Base-by-base conservation (phyloP, 2,113 vertebrate genomes). In the Oplegnathus fasciatus region DNA sequence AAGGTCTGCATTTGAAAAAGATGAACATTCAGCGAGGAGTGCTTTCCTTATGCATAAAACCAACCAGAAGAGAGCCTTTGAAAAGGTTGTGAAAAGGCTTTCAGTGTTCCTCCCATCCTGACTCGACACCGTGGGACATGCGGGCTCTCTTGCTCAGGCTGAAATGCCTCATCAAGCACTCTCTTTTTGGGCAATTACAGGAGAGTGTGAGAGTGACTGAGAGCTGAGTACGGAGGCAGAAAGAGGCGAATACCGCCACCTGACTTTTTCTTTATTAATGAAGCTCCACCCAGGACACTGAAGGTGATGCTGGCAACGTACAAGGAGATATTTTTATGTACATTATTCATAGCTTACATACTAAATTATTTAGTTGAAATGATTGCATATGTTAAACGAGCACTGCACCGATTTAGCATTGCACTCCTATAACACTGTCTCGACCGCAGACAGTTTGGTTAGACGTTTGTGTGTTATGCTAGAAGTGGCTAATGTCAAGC, bases 41-140 rank as follows among this genome's bases (percentile, higher is more conserved):
- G 60, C 26, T 70, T 69, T 67, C 65, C 40, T 55, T 26, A 48
- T 60, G 42, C 67, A 28, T 42, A 17, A 65, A 61, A n/a, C 9
- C 54, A 9, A 34, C 58, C 55, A 28, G 22, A 50, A 52, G 42
- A 58, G 18, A 70, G 73, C 14, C 73, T 78, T 52, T 70, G 65
- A 58, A 64, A 75, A 80, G 78, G 72, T 52, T 80, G 65, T 75
- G 74, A 91, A 87, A 88, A 83, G 72, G 77, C 62, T 85, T 91
- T 84, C 62, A 70, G 46, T 26, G n/a, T 69, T 50, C 24, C 69
- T 40, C 66, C 37, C 10, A 2, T 79, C 50, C 71, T 32, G 64
- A 22, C 42, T 11, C 3, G 1, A 30, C 69, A 80, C 80, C 15
- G 4, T 65, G 73, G 83, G 85, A 80, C 64, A 28, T 8, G 28